These are phyloP conservation scores for Novumbra hubbsi DNA, from an alignment of 2,797 vertebrate species.

Conservation along the genomic window DNA sequence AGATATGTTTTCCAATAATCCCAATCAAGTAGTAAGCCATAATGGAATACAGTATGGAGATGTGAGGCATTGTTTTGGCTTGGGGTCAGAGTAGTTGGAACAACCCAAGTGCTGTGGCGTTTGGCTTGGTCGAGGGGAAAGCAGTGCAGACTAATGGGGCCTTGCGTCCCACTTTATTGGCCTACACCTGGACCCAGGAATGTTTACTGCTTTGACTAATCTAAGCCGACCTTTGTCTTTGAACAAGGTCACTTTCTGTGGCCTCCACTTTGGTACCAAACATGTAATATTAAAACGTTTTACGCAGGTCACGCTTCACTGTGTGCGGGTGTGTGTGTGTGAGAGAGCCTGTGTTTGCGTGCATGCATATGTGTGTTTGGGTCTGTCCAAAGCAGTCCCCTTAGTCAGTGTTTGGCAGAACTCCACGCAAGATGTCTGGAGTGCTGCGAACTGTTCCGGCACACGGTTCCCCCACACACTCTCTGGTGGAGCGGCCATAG, in stretches of 20 bases:
- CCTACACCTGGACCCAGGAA: constrained; percentile 44
- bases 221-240: constrained; percentile 20
- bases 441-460: constrained; percentile 13
- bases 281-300: constrained; percentile 14
- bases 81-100: constrained; percentile 2
- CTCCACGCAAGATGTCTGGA: constrained; percentile 14
- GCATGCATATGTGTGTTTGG: background rate
- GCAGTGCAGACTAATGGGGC: constrained; percentile 28
- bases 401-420: constrained; percentile 16
- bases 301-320: constrained; percentile 2
- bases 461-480: background rate
- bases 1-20: no score
- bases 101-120: constrained; percentile 2
- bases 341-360: background rate
- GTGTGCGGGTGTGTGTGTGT: background rate
- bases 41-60: background rate
- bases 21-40: no score
- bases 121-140: constrained; percentile 31
- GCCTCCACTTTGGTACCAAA: constrained; percentile 16
- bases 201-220: constrained; percentile 45
- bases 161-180: constrained; percentile 29
- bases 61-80: background rate
- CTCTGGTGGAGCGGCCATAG: background rate
- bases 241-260: background rate
- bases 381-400: background rate